Evolutionary conservation across 1,140 invertebrate genomes (phyloP), one percentile per base, ranked within the genome.

Genomic region (Drosophila guanche): DNA sequence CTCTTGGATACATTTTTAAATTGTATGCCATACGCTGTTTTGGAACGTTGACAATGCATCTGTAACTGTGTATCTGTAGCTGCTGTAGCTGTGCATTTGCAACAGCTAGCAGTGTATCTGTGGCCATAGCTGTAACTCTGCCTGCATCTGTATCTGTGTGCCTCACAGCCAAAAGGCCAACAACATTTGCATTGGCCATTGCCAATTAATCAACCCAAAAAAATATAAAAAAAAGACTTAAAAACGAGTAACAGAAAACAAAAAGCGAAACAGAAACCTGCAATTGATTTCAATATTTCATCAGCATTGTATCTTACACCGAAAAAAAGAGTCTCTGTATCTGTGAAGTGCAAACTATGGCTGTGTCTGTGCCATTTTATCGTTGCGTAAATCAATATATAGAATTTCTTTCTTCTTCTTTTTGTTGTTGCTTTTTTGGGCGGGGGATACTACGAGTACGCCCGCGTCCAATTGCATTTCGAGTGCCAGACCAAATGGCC

Each of bases 1-100:
- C 80, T 85, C 80, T 76, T 84, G 80, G 80, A 84, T 85, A 76
- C 80, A 84, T 79, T 76, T 74, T 85, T 86, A 85, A 85, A 85
- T 85, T 85, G 68, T 85, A 63, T 62, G 53, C 69, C 69, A 79
- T 79, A 74, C 67, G 78, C 65, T 76, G 76, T 68, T 84, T 69
- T 84, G 80, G 80, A 74, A 69, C 79, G 71, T 79, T 79, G 79
- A 76, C 79, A 84, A 84, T 75, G 52, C 56, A 73, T 72, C 65
- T 56, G 57, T 60, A 61, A 10, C 29, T 33, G 29, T 33, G 29
- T 33, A 10, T 57, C 40, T 48, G 33, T 50, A 42, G 25, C 57
- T 69, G 29, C 57, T 69, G 29, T 50, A 41, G 48, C n/a, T 8
- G 29, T 33, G 29, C 29, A 33, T 63, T 29, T 48, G 29, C 43